Conservation (phyloP, 2,797 vertebrate genomes). For the Falco naumanni region DNA sequence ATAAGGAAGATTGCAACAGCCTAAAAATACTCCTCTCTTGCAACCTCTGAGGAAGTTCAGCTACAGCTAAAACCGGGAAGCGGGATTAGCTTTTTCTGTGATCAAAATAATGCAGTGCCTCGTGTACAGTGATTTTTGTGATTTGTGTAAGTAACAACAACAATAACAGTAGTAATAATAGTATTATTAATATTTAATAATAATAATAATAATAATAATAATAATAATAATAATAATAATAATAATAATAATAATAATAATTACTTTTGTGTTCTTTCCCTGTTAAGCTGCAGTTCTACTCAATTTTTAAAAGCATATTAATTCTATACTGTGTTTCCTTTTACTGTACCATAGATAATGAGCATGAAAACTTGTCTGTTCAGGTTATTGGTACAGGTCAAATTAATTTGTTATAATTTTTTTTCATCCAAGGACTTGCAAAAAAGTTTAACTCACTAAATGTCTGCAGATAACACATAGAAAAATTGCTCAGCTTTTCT, state of each 20-base stretch:
- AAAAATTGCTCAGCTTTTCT: background rate
- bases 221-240: background rate
- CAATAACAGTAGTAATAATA: background rate
- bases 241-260: background rate
- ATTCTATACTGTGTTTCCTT: background rate
- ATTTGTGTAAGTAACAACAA: background rate
- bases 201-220: background rate
- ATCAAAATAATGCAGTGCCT: background rate
- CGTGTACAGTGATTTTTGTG: background rate
- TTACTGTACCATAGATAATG: background rate
- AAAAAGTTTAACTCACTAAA: background rate
- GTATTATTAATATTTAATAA: background rate
- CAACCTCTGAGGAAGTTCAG: background rate
- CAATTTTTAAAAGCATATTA: background rate
- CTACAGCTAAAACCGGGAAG: background rate
- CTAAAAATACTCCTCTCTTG: background rate
- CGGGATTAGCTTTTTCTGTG: background rate
- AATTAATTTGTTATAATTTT: background rate
- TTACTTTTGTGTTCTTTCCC: background rate
- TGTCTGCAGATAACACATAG: background rate
- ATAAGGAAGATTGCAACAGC: background rate
- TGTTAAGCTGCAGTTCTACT: background rate
- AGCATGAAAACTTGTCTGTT: background rate
- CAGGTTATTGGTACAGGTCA: background rate
- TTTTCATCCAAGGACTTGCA: background rate